These are phyloP conservation scores for Priocnemis perturbator DNA, from an alignment of 2,888 invertebrate genomes.

Conservation along the genomic window DNA sequence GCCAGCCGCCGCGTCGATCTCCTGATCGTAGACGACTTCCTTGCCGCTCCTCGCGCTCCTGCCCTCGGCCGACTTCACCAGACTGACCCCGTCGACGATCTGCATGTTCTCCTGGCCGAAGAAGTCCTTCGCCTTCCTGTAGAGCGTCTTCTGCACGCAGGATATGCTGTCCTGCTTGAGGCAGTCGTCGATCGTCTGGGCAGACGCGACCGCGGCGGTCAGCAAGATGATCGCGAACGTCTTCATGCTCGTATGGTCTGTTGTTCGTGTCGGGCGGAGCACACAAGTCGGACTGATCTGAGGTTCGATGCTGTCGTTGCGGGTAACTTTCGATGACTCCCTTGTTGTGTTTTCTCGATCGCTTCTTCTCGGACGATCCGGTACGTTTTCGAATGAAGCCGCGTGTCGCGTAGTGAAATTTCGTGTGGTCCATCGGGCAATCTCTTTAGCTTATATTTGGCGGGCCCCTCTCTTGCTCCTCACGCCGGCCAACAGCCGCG, in stretches of 20 bases:
- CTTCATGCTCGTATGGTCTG: conserved; percentile 61
- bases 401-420: conserved; percentile 68
- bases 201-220: conserved; percentile 57
- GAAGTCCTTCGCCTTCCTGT: conserved; percentile 78
- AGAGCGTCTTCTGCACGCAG: conserved; percentile 80
- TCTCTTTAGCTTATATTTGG: conserved; percentile 73
- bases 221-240: conserved; percentile 58
- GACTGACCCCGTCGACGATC: conserved; percentile 78
- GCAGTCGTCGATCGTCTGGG: conserved; percentile 77
- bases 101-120: conserved; percentile 79
- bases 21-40: conserved; percentile 75
- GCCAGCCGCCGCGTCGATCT: conserved; percentile 76
- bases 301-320: too few species aligned
- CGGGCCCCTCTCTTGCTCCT: conserved; percentile 60
- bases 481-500: conserved; percentile 38
- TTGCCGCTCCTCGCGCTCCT: conserved; percentile 76
- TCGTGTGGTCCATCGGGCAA: conserved; percentile 73
- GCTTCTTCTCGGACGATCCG: conserved; percentile 40
- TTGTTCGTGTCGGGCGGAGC: too few species aligned
- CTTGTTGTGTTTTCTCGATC: too few species aligned
- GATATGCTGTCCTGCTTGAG: conserved; percentile 80
- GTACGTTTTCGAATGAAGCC: conserved; percentile 42
- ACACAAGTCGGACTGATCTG: too few species aligned
- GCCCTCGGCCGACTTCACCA: conserved; percentile 71
- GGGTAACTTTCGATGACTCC: too few species aligned